These are phyloP conservation scores for Alces alces DNA, from an alignment of 2,113 vertebrate genomes.

Conservation along the genomic window DNA sequence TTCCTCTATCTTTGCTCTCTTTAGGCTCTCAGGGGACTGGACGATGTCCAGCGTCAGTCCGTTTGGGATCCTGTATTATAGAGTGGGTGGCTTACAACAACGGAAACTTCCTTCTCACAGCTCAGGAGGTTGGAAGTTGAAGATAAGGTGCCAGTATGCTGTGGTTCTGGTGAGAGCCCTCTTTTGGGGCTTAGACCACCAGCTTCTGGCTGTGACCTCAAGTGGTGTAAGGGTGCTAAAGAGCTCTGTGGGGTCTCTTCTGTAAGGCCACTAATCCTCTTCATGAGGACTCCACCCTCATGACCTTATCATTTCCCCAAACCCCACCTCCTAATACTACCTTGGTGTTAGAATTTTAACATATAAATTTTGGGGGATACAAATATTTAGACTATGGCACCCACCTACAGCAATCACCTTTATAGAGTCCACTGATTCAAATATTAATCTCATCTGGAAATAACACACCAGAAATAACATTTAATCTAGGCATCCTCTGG, in stretches of 20 bases:
- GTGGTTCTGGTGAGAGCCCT: background rate
- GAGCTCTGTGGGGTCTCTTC: background rate
- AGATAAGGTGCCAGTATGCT: too few species aligned
- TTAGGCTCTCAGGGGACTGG: background rate
- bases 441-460: background rate
- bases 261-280: background rate
- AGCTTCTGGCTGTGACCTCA: background rate
- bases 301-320: background rate
- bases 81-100: background rate
- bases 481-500: background rate
- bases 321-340: background rate
- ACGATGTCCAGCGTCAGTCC: rapidly evolving
- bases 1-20: background rate
- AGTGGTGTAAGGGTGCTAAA: background rate
- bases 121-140: background rate
- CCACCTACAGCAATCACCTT: background rate
- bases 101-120: background rate
- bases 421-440: background rate
- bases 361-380: background rate
- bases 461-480: background rate
- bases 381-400: background rate
- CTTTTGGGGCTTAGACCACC: too few species aligned
- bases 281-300: background rate
- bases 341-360: background rate
- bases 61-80: too few species aligned